A percentile compares a stretch with the other conserved stretches of the same genome.
Evolutionary conservation across 1,140 invertebrate genomes (phyloP).

Genomic region (Harpegnathos saltator): DNA sequence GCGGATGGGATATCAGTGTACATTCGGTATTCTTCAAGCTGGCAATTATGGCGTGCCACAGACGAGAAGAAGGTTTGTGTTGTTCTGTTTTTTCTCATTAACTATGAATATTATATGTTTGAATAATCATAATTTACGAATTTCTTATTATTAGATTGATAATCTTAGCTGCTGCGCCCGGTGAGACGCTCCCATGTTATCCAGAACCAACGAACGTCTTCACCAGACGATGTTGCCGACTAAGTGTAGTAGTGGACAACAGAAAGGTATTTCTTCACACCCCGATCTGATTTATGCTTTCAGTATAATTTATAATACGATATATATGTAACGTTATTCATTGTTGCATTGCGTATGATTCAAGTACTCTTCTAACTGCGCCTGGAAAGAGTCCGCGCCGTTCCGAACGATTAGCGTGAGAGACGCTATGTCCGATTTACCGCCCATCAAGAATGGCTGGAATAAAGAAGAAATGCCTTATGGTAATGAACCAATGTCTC

Average conservation of each 20-base stretch:
- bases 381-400: slow-evolving; percentile 89
- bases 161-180: slow-evolving; percentile 94
- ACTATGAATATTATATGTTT: slow-evolving; percentile 19
- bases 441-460: slow-evolving; percentile 91
- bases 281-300: not conserved
- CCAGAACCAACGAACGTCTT: slow-evolving; percentile 94
- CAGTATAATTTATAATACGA: not conserved
- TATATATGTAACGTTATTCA: not conserved
- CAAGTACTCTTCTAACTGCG: slow-evolving; percentile 84
- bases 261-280: slow-evolving; percentile 84
- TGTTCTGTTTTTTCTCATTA: slow-evolving; percentile 4
- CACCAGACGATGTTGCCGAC: slow-evolving; percentile 89
- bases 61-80: slow-evolving; percentile 89
- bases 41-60: slow-evolving; percentile 95
- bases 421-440: slow-evolving; percentile 94
- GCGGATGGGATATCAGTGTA: slow-evolving; percentile 95
- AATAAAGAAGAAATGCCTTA: slow-evolving; percentile 91
- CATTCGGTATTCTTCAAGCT: slow-evolving; percentile 94
- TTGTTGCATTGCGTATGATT: slow-evolving; percentile 33
- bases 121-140: not conserved
- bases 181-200: slow-evolving; percentile 91
- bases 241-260: slow-evolving; percentile 91
- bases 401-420: slow-evolving; percentile 91
- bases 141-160: slow-evolving; percentile 88
- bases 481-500: slow-evolving; percentile 89